Evolutionary conservation across 2,888 invertebrate species (phyloP), one percentile per base, ranked within the genome.

Genomic region (Plemyria rubiginata): DNA sequence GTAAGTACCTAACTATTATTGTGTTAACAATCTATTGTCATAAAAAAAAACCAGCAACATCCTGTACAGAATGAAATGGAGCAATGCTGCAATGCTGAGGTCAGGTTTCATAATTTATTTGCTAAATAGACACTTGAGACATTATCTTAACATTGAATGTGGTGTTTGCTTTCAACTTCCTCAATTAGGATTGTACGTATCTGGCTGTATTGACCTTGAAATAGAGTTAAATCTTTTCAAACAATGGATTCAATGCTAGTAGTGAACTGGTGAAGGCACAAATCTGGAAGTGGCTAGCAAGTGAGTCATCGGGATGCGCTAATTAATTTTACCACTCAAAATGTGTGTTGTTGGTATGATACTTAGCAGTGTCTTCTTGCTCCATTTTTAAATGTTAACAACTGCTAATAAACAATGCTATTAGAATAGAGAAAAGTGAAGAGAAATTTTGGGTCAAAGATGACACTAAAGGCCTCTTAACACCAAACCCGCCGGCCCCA

Each of bases 161-260:
- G 9, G 57, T 54, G 41, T 57, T 32, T 1, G 13, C 28, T 63
- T 54, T 51, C 55, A 53, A 53, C 43, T 62, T 53, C 53, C 49
- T 53, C 12, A 32, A 55, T 48, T 56, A 16, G 4, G 15, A 38
- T 46, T 45, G 2, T 6, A 36, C 52, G 48, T 40, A 15, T n/a
- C 38, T 40, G 6, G 22, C 38, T 40, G 6, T 16, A 29, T 49
- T 41, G 49, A 45, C 43, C 57, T 57, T 62, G 36, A 64, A 60
- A 38, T 9, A 9, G 8, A 41, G 6, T 13, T 13, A 32, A n/a
- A 32, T n/a, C n/a, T n/a, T 32, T 29, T 5, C 13, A 45, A 45
- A 15, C 1, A 45, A 45, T 16, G 7, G n/a, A n/a, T 16, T n/a
- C 45, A 15, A 15, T 15, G 5, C 8, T 15, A 15, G 16, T 7